Percentiles rank a stretch among this genome's conserved stretches.
Conservation (phyloP, 2,113 vertebrate species). For the Ornithorhynchus anatinus region DNA sequence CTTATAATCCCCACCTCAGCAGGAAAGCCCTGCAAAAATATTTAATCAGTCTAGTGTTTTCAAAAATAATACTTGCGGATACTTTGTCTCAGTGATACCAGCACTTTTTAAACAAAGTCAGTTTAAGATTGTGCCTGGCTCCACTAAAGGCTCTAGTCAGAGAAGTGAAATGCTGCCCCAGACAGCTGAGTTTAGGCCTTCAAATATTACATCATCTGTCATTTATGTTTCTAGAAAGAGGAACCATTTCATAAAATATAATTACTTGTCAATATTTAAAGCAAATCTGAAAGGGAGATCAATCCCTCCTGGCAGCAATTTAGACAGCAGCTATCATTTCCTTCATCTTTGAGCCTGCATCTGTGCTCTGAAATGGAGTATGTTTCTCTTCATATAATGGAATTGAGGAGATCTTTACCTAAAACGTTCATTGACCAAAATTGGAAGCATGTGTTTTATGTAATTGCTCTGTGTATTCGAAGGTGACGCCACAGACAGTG, state of each 20-base stretch:
- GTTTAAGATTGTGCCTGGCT: constrained; percentile 52
- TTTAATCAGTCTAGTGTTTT: constrained; percentile 31
- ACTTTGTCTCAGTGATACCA: constrained; percentile 14
- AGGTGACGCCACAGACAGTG: too few species aligned
- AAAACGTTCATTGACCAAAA: too few species aligned
- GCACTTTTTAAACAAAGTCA: constrained; percentile 53
- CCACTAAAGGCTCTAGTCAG: constrained; percentile 22
- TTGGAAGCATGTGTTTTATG: too few species aligned
- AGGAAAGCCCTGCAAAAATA: constrained; percentile 12
- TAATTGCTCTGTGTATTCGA: too few species aligned
- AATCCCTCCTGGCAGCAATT: constrained; percentile 59
- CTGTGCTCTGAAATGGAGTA: constrained; percentile 45
- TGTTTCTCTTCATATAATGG: constrained; percentile 52
- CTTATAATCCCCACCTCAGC: constrained; percentile 22
- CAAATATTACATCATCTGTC: constrained; percentile 51
- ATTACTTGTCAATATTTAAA: constrained; percentile 63
- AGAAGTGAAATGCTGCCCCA: constrained; percentile 41
- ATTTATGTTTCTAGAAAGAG: constrained; percentile 37
- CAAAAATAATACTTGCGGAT: constrained; percentile 37
- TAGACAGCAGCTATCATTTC: constrained; percentile 50
- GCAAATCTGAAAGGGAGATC: constrained; percentile 58
- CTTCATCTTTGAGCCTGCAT: constrained; percentile 20
- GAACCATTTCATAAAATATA: constrained; percentile 69
- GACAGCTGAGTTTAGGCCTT: constrained; percentile 17
- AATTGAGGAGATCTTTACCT: too few species aligned